Evolutionary conservation across 2,797 vertebrate genomes (phyloP).

Genomic region (Cryptoblepharus egeriae): DNA sequence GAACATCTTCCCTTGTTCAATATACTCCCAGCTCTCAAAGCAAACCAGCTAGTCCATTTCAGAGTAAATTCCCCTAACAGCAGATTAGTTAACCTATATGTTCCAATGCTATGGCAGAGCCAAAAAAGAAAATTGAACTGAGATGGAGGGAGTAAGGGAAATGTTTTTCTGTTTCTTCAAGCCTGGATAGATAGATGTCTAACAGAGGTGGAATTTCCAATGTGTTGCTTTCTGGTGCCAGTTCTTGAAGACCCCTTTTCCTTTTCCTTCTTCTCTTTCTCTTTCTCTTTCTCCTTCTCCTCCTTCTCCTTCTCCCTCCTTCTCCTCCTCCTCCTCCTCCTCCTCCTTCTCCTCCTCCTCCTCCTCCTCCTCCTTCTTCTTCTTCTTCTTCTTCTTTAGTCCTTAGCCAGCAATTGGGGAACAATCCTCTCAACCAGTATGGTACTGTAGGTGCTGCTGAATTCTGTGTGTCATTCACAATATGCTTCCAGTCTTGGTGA

Average conservation of each 20-base stretch:
- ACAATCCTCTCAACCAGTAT: too few species aligned
- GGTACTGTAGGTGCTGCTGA: too few species aligned
- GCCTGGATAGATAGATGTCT: not conserved
- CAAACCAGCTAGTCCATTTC: not conserved
- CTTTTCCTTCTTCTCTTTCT: too few species aligned
- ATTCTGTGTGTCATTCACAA: too few species aligned
- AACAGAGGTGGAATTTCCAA: not conserved
- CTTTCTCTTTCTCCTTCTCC: too few species aligned
- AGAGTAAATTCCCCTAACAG: conserved; percentile 21
- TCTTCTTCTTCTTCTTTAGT: too few species aligned
- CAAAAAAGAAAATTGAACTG: not conserved
- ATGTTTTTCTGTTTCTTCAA: not conserved
- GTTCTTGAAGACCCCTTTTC: not conserved
- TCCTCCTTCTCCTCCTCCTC: too few species aligned
- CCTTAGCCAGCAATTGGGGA: too few species aligned
- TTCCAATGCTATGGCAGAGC: not conserved
- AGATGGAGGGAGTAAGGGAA: not conserved
- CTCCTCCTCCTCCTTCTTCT: too few species aligned
- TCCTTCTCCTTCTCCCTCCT: too few species aligned
- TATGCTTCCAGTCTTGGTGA: too few species aligned
- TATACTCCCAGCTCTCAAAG: not conserved
- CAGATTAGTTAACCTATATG: conserved; percentile 16
- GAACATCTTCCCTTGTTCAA: not conserved
- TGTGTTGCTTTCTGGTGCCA: not conserved
- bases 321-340: too few species aligned